Percentiles rank a stretch among this genome's conserved stretches.
Evolutionary conservation across 2,797 vertebrate species (phyloP).

Genomic region (Sarcoramphus papa): DNA sequence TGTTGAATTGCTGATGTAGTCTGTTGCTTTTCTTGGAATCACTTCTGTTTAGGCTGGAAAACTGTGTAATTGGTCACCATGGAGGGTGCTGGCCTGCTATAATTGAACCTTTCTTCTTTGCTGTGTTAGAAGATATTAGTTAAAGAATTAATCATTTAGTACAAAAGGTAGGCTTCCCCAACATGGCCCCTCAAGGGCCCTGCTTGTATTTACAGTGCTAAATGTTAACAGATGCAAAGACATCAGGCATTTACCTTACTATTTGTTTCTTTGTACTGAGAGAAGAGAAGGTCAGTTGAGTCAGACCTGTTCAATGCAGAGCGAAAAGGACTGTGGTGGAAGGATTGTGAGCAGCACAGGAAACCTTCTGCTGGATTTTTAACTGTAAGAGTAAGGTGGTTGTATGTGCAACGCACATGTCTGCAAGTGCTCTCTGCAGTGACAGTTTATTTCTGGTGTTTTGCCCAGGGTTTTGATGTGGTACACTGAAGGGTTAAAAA

Average conservation of each 20-base stretch:
- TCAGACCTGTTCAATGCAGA: not conserved
- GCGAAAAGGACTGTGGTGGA: not conserved
- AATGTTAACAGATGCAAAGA: not conserved
- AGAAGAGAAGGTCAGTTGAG: not conserved
- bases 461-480: not conserved
- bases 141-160: not conserved
- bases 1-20: not conserved
- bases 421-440: not conserved
- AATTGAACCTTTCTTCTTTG: not conserved
- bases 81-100: not conserved
- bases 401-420: not conserved
- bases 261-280: not conserved
- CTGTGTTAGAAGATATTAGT: not conserved
- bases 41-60: not conserved
- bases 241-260: not conserved
- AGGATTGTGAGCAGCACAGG: not conserved
- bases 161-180: not conserved
- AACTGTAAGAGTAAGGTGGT: not conserved
- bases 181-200: not conserved
- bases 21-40: not conserved
- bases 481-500: not conserved
- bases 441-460: not conserved
- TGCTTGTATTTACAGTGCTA: not conserved
- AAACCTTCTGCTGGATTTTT: not conserved
- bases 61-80: not conserved